Base-by-base conservation (phyloP, 2,797 vertebrate species). In the Labeo calbasu region DNA sequence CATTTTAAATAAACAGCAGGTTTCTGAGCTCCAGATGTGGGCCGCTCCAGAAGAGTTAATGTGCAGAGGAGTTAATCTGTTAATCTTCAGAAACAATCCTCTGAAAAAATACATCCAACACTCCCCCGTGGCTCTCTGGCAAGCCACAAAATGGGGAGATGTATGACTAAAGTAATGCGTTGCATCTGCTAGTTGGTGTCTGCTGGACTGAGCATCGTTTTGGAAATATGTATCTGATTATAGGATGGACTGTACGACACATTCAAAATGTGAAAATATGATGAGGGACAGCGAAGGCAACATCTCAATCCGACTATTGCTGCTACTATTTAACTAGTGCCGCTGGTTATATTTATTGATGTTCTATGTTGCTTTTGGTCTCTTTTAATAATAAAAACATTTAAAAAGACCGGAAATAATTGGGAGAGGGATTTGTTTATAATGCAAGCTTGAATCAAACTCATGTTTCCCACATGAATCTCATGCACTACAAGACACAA, bases 31-130 rank as follows among this genome's bases (percentile, higher is more conserved):
- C 89, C 87, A 90, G 89, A 87, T 88, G 89, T 83, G 83, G 53
- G 68, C 59, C 53, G 80, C 25, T 70, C 68, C 73, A 88, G 50
- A 78, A 55, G 46, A 84, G 86, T 72, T 66, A 83, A 86, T 82
- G 76, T 77, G 86, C 84, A 82, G 70, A 84, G 78, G 77, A 86
- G 87, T 79, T 90, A 90, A 90, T 90, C 89, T 86, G 86, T 85
- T 87, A 86, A 90, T 90, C 87, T 90, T 85, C 78, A 86, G 73
- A 79, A 86, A 84, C 81, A 84, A 86, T 59, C 85, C 72, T 86
- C 82, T 80, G 81, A 86, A 81, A 87, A 88, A 87, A 86, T 78
- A 85, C 65, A 86, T 88, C 81, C 83, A 88, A 85, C 43, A 77
- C 55, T 88, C 89, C 87, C 83, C 80, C 51, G 63, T 77, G 85